Evolutionary conservation across 2,888 invertebrate species (phyloP), one percentile per base, ranked within the genome.

Genomic region (Eucriotettix oculatus): DNA sequence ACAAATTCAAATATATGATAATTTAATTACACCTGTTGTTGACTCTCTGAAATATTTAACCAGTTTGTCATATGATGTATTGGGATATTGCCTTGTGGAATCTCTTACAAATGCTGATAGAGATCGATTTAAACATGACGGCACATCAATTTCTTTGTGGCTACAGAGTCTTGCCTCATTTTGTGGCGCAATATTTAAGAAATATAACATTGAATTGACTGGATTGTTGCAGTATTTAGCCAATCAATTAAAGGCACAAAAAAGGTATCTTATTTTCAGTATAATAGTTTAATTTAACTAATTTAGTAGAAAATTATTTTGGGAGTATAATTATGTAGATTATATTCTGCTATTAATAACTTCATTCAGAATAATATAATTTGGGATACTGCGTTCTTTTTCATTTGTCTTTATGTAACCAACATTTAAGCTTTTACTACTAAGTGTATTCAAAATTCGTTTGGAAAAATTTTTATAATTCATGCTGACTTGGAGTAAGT

Each of bases 1-100:
- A 57, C 86, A 93, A 81, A 90, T 95, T 65, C 93, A 95, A 76
- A 83, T 89, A 52, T 95, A 91, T 75, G 94, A 96, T 74, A 96
- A 96, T 74, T 80, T 96, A 65, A 96, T 96, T 69, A 87, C 78
- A 67, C 98, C 99, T 0, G 96, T 99, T 7, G 98, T 99, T 56
- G 99, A 99, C 73, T 94, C 97, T 1, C 78, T 99, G 62, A 96
- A 97, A 75, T 99, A 93, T 75, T 79, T 98, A 69, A 97, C 96
- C 17, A 86, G 87, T 61, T 78, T 99, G 61, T 96, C 97, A 0
- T 92, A 97, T 71, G 99, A 99, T 74, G 90, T 98, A 65, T 79
- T 99, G 68, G 90, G 95, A 29, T 99, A 89, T 75, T 97, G 96
- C 73, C 79, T 99, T 61, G 87, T 99, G 61, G 97, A 98, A 74